These are phyloP conservation scores for Gryllus bimaculatus DNA, from an alignment of 1,140 invertebrate genomes.

Conservation along the genomic window DNA sequence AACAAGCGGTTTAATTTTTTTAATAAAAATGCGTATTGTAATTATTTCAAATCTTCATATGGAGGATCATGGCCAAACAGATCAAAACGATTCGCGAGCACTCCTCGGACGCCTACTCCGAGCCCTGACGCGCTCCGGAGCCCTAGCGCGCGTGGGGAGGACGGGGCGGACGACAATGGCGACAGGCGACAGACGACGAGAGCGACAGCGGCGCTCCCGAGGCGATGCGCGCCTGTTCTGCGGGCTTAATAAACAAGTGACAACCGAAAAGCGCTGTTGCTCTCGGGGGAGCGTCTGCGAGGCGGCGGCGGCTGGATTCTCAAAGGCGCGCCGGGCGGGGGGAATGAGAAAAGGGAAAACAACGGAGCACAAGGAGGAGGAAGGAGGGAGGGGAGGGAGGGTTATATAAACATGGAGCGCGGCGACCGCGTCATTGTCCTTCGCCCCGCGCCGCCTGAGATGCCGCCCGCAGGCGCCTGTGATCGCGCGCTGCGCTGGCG, in stretches of 20 bases:
- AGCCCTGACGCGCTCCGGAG: no score
- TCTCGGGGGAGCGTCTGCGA: not conserved
- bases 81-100: no score
- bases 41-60: no score
- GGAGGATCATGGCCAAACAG: no score
- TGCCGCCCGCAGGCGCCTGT: no score
- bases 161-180: not conserved
- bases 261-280: conserved; percentile 2
- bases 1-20: no score
- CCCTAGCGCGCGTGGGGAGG: no score
- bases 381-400: not conserved
- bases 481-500: no score
- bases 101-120: no score
- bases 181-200: not conserved
- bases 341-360: not conserved
- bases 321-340: not conserved
- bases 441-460: no score
- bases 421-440: not conserved
- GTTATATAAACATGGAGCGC: not conserved
- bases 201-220: not conserved
- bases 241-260: not conserved
- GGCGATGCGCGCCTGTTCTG: not conserved
- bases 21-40: no score
- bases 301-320: not conserved
- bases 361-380: not conserved